phyloP scores from a whole-genome alignment of 2,888 invertebrate genomes.

The Drosophila meridiana region DNA sequence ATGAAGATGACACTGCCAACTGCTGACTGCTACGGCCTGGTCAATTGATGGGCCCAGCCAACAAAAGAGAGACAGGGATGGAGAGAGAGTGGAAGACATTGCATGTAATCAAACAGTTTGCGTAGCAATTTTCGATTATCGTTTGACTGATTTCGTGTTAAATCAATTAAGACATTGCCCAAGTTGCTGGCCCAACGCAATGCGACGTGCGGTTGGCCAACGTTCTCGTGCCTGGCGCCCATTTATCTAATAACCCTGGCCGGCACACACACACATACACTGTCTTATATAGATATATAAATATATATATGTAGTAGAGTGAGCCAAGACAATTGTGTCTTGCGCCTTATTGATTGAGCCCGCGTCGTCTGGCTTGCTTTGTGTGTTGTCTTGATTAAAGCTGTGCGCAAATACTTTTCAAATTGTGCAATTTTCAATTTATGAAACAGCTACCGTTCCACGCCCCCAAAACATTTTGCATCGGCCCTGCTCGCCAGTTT shows the following conservation, averaged over 20 bases:
- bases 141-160: slow-evolving; percentile 81
- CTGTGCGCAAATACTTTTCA: slow-evolving; percentile 37
- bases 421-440: slow-evolving; percentile 73
- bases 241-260: slow-evolving; percentile 74
- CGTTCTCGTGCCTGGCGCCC: slow-evolving; percentile 66
- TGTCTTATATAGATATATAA: slow-evolving; percentile 5
- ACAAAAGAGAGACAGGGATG: background rate
- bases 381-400: slow-evolving; percentile 57
- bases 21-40: slow-evolving; percentile 30
- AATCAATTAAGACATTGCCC: slow-evolving; percentile 79
- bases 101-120: slow-evolving; percentile 81
- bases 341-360: slow-evolving; percentile 64
- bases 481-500: background rate
- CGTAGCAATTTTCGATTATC: slow-evolving; percentile 81
- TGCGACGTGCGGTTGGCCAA: slow-evolving; percentile 49
- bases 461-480: background rate
- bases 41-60: slow-evolving; percentile 41
- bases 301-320: background rate
- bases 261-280: slow-evolving; percentile 23
- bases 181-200: slow-evolving; percentile 52
- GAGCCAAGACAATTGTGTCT: slow-evolving; percentile 51
- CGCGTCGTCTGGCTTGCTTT: slow-evolving; percentile 13
- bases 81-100: slow-evolving; percentile 37
- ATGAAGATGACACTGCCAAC: slow-evolving; percentile 44
- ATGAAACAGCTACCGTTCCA: slow-evolving; percentile 44